Evolutionary conservation across 2,888 invertebrate species (phyloP).

Genomic region (Scaptomyza caliginosa): DNA sequence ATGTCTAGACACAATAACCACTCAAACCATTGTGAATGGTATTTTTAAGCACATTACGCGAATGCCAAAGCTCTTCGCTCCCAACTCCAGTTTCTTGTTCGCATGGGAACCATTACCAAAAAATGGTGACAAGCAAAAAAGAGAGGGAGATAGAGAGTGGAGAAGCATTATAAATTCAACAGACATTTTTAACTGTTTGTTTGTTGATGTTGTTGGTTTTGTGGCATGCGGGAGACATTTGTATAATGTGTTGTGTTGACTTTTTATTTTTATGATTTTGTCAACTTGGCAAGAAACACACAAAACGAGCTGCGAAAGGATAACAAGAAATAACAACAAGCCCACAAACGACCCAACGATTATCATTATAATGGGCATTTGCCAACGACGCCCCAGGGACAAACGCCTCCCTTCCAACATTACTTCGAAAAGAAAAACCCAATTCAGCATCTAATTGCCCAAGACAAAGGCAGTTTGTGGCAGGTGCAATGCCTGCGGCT

Average conservation of each 20-base stretch:
- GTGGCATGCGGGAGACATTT: conserved; percentile 65
- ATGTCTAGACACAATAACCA: conserved; percentile 45
- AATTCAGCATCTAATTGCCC: conserved; percentile 65
- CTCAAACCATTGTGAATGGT: conserved; percentile 21
- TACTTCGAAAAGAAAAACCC: conserved; percentile 18
- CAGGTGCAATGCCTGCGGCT: conserved; percentile 56
- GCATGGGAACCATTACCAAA: conserved; percentile 66
- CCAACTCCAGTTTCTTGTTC: conserved; percentile 23
- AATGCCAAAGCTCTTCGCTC: neutral
- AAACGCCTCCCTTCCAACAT: neutral
- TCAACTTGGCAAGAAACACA: conserved; percentile 69
- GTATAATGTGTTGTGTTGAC: conserved; percentile 76
- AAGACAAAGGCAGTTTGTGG: conserved; percentile 18
- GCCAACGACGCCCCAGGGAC: conserved; percentile 71
- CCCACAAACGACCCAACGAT: conserved; percentile 72
- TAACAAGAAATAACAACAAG: conserved; percentile 25
- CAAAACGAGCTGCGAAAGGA: conserved; percentile 73
- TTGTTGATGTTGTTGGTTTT: conserved; percentile 2
- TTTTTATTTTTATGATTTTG: conserved; percentile 77
- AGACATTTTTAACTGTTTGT: no score
- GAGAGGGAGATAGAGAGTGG: neutral
- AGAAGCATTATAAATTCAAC: conserved; percentile 57
- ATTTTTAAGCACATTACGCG: conserved; percentile 35
- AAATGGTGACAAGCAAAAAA: conserved; percentile 52
- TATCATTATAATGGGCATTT: conserved; percentile 73